These are phyloP conservation scores for Acanthaster planci DNA, from an alignment of 35 echinoderm and acorn worm species.

Conservation along the genomic window DNA sequence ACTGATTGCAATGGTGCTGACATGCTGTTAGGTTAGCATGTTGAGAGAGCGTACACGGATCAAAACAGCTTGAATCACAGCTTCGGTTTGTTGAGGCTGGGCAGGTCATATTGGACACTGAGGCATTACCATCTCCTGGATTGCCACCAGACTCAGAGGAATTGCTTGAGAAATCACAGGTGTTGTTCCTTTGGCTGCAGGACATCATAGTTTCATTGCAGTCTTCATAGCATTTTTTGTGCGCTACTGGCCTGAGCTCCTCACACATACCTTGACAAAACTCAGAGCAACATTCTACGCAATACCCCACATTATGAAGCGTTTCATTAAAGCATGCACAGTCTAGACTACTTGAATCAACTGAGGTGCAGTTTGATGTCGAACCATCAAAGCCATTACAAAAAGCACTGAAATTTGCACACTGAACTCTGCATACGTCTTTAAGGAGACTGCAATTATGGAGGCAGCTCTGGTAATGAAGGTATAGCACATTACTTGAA, in stretches of 20 bases:
- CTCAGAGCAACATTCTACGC: constrained; percentile 5
- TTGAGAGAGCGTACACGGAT: background rate
- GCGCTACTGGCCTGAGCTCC: background rate
- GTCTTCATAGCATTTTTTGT: constrained; percentile 16
- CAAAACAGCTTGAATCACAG: constrained; percentile 11
- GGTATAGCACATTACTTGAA: background rate
- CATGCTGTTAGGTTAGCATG: background rate
- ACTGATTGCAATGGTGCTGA: background rate
- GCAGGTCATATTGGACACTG: background rate
- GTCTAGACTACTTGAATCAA: background rate
- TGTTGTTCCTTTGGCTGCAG: constrained; percentile 17
- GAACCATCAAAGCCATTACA: background rate
- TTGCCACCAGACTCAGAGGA: background rate
- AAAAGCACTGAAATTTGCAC: background rate
- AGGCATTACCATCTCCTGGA: constrained; percentile 12
- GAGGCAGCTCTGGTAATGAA: constrained; percentile 5
- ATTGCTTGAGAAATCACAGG: constrained; percentile 6
- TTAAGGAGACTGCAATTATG: background rate
- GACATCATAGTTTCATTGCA: constrained; percentile 7
- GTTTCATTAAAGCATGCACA: background rate
- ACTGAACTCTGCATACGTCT: background rate
- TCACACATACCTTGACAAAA: constrained; percentile 12
- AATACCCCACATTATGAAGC: background rate
- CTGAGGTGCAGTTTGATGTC: background rate
- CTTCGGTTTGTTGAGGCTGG: constrained; percentile 26